A percentile compares a stretch with the other conserved stretches of the same genome.
Conservation (phyloP, 2,797 vertebrate species). For the Dallia pectoralis region DNA sequence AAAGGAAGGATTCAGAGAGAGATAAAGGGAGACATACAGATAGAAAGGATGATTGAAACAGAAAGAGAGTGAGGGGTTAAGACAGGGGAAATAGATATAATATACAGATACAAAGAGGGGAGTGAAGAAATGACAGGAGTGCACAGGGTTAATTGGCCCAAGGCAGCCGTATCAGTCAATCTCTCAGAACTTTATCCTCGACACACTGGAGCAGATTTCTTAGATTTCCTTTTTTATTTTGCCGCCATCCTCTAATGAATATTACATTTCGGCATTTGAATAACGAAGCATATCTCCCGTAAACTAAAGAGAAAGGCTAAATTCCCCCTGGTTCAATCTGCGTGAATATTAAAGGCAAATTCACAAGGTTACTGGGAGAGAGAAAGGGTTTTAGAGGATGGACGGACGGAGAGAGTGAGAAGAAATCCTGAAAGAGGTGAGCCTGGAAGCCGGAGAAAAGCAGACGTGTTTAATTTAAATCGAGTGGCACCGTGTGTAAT, state of each 20-base stretch:
- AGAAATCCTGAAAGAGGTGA: slow-evolving; percentile 45
- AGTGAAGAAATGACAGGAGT: slow-evolving; percentile 23
- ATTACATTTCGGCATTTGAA: slow-evolving; percentile 65
- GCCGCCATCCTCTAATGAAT: slow-evolving; percentile 54
- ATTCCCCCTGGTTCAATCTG: slow-evolving; percentile 63
- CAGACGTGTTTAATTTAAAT: slow-evolving; percentile 51
- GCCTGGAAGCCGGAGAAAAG: slow-evolving; percentile 39
- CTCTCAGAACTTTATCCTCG: slow-evolving; percentile 39
- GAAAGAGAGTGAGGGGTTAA: slow-evolving; percentile 3
- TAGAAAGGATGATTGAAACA: slow-evolving; percentile 6
- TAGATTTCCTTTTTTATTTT: slow-evolving; percentile 38
- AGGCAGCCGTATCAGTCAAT: slow-evolving; percentile 43
- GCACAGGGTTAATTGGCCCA: slow-evolving; percentile 4
- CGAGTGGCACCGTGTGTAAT: slow-evolving; percentile 50
- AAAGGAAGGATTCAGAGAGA: slow-evolving; percentile 2
- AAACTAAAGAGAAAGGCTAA: slow-evolving; percentile 65
- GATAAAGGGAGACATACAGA: slow-evolving; percentile 21
- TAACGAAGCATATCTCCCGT: slow-evolving; percentile 68
- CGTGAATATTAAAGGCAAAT: slow-evolving; percentile 71
- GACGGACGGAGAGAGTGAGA: slow-evolving; percentile 34
- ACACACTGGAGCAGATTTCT: slow-evolving; percentile 27
- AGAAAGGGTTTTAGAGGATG: slow-evolving; percentile 30
- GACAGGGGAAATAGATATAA: neutral
- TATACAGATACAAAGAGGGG: slow-evolving; percentile 2
- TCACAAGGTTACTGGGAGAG: slow-evolving; percentile 55